Base-by-base conservation (phyloP, 2,797 vertebrate genomes). In the Coilia nasus region DNA sequence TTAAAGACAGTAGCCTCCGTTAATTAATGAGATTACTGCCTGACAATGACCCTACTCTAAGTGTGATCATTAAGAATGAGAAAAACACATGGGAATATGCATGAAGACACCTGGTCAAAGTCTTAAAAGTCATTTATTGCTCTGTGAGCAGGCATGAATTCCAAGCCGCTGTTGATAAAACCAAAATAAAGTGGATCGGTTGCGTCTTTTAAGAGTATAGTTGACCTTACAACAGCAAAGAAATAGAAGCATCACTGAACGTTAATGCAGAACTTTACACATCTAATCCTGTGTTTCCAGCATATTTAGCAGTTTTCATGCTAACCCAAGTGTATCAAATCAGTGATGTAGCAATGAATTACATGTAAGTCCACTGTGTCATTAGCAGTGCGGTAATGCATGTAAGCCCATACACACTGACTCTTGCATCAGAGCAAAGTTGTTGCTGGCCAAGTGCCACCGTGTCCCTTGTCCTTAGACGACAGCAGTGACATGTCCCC, bases 1-100 rank as follows among this genome's bases (percentile, higher is more conserved):
- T 21, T 44, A 78, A 78, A 78, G 71, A 35, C 35, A 44, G 35
- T 41, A 44, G 64, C 64, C 31, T 35, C 28, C 25, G 31, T 14
- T 71, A 71, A 71, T 71, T 14, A 31, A 67, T 67, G 64, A 67
- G 64, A 67, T 78, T 44, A 78, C 31, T 41, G 35, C 35, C 15
- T 3, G 35, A 41, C 19, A 21, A 41, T 44, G 35, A 78, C 71
- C 17, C 31, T 19, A 78, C 31, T 78, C 71, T 19, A 78, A 67
- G 5, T 15, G 28, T 67, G 62, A 28, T 28, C 5, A 64, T 25
- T 25, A 5, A 12, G 17, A 41, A 35, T 15, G 64, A 25, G 67
- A 28, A 2, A 78, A 41, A 78, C 35, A 28, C 46, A 28, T 41
- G 67, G 67, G 31, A 41, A 44, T 21, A n/a, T 12, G 17, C 71